Base-by-base conservation (phyloP, 2,113 vertebrate genomes). In the Uria aalge region DNA sequence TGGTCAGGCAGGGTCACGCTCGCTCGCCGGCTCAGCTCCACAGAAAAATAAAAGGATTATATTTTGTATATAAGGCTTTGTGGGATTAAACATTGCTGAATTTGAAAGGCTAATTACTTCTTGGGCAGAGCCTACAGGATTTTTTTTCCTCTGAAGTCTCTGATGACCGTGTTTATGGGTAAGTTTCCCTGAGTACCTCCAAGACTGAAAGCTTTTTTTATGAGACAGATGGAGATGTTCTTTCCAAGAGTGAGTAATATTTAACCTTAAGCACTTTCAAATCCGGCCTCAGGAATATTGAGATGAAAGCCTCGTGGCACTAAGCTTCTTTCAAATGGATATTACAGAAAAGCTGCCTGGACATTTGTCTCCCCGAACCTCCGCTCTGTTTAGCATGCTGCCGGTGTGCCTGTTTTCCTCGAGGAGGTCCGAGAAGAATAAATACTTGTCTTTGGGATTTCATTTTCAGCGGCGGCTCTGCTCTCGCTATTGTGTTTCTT, bases 251-350 rank as follows among this genome's bases (percentile, higher is more conserved):
- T 87, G 95, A 97, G 96, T 93, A 96, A 97, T 97, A 97, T 95
- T 97, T 97, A 97, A 97, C 96, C 96, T 98, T 94, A 95, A 94
- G 94, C 94, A 86, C 95, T 97, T 92, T 97, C 96, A 97, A 96
- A 95, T 96, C 94, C 90, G 32, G 96, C 92, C 86, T 93, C 80
- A 92, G 94, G 97, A 97, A 94, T 96, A 97, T 94, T 95, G 96
- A 96, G 91, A 96, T 97, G 96, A 97, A 97, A 97, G 92, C 74
- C 94, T 96, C 20, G 30, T 96, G 78, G 94, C 91, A 95, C 96
- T 95, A 82, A 97, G 94, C 93, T 96, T 66, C 95, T 95, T 94
- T 95, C 96, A 94, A 90, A 96, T 94, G 94, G 96, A 90, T 92
- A 91, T 96, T 96, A 84, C 91, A 97, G 95, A 73, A 76, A 86